Base-by-base conservation (phyloP, 2,888 invertebrate genomes). In the Acleris sparsana region DNA sequence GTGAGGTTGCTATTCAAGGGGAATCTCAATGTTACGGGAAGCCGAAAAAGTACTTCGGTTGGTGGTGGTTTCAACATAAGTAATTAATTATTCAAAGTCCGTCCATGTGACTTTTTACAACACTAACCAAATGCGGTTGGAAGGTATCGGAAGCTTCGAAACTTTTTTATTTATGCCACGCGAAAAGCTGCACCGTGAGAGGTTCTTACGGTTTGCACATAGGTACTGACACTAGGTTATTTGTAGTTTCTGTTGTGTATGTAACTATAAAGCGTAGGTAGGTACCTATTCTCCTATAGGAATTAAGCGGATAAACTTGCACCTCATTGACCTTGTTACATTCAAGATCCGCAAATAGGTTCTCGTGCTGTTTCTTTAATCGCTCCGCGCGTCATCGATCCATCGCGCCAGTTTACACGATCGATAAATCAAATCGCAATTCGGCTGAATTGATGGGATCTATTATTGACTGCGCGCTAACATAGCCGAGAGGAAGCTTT, bases 391-490 rank as follows among this genome's bases (percentile, higher is more conserved):
- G 81, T 81, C 80, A 79, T 75, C 72, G 72, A 75, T 75, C 74
- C 72, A 75, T 73, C 75, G 75, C 73, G 73, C 70, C 75, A 79
- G 82, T 85, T 83, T 84, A 80, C 80, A 80, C 75, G 72, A 78
- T 80, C 79, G 76, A 84, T 81, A 79, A 80, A 81, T 79, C 77
- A 78, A 78, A 74, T 75, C 69, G 74, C 72, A 72, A 71, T 73
- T 70, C 70, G 72, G 71, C 73, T 73, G 72, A 76, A 74, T 73
- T 77, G 80, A 83, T 83, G 79, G 78, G 84, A 81, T 89, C 89
- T 90, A 90, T 91, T 89, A 90, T 89, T 88, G 89, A 87, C 84
- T 84, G 57, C 57, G 80, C 83, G 85, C 88, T 86, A 89, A 88
- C 89, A 87, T 83, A 78, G 77, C 73, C 75, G 84, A 83, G 84